phyloP scores from a whole-genome alignment of 23 tunicate genomes.

The Clavelina lepadiformis region DNA sequence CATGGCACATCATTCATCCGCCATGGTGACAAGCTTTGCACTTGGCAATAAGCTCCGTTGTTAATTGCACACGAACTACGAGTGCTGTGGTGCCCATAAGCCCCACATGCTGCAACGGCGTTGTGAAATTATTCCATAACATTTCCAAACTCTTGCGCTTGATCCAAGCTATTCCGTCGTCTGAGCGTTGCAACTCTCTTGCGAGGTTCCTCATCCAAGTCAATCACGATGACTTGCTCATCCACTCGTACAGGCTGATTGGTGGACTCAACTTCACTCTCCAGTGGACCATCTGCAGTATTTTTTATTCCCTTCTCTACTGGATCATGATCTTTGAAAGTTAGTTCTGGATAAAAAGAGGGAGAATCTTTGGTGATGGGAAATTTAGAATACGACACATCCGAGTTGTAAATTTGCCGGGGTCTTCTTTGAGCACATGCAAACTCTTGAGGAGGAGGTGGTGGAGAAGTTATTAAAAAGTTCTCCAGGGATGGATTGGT shows the following conservation, averaged over 20 bases:
- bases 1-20: background rate
- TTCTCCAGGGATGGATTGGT: conserved; percentile 41
- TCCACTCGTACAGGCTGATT: background rate
- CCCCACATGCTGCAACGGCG: background rate
- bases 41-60: background rate
- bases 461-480: conserved; percentile 28
- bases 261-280: background rate
- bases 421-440: conserved; percentile 8
- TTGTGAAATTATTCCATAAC: conserved; percentile 26
- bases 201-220: conserved; percentile 45
- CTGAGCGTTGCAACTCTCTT: conserved; percentile 7
- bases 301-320: background rate
- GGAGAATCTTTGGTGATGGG: background rate
- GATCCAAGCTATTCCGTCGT: conserved; percentile 62
- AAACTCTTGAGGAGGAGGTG: conserved; percentile 35
- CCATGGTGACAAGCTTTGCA: background rate
- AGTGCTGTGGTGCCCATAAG: background rate
- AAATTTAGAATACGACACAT: too few species aligned
- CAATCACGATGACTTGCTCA: conserved; percentile 35
- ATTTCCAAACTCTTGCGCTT: conserved; percentile 68
- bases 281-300: background rate
- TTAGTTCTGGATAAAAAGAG: background rate
- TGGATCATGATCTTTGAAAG: background rate
- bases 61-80: conserved; percentile 23
- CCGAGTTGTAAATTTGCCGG: too few species aligned